A percentile compares a stretch with the other conserved stretches of the same genome.
These are phyloP conservation scores for Carassius gibelio DNA, from an alignment of 2,113 vertebrate genomes.

Conservation along the genomic window DNA sequence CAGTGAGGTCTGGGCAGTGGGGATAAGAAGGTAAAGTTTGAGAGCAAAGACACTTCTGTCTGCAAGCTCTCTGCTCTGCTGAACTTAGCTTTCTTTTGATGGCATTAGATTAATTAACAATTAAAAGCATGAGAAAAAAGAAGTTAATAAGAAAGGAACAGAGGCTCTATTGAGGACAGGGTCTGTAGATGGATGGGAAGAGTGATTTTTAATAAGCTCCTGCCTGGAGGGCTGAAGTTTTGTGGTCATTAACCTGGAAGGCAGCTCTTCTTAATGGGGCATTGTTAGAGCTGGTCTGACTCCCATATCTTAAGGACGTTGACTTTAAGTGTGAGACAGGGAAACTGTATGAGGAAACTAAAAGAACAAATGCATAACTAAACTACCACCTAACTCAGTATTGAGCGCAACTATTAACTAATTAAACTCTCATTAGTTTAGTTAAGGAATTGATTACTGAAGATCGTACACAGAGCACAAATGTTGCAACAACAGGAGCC, in stretches of 20 bases:
- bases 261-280: conserved; percentile 69
- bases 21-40: conserved; percentile 50
- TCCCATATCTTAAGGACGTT: conserved; percentile 16
- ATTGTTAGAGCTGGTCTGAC: conserved; percentile 64
- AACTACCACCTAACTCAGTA: background rate
- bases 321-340: background rate
- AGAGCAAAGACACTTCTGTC: conserved; percentile 63
- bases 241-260: conserved; percentile 67
- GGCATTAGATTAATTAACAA: conserved; percentile 82
- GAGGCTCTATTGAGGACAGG: conserved; percentile 74
- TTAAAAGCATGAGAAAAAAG: conserved; percentile 68
- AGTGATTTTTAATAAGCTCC: conserved; percentile 79
- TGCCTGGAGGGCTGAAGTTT: conserved; percentile 65
- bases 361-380: background rate
- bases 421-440: background rate
- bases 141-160: conserved; percentile 77
- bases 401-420: background rate
- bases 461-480: background rate
- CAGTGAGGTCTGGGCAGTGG: conserved; percentile 43
- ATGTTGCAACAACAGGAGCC: background rate
- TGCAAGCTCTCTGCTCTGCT: conserved; percentile 74
- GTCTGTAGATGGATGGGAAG: conserved; percentile 70
- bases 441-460: background rate
- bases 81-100: conserved; percentile 78
- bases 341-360: conserved; percentile 8